A percentile compares a stretch with the other conserved stretches of the same genome.
These are phyloP conservation scores for Centropyge bicolor DNA, from an alignment of 2,797 vertebrate genomes.

Conservation along the genomic window DNA sequence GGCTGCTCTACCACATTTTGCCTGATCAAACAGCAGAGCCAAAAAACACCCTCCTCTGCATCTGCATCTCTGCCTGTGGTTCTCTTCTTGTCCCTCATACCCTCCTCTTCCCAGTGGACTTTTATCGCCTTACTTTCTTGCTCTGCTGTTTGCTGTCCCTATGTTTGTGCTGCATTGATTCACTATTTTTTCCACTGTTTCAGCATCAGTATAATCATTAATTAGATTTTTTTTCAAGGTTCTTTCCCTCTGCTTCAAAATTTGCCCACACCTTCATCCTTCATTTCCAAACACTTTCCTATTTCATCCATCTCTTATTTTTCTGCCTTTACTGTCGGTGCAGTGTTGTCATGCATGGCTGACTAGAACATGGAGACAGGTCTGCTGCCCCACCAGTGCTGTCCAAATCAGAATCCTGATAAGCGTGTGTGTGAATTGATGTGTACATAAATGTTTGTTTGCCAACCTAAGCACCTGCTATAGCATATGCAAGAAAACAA, in stretches of 20 bases:
- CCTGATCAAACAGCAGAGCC: slow-evolving; percentile 62
- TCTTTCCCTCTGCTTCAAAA: not conserved
- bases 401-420: slow-evolving; percentile 52
- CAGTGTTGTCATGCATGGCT: slow-evolving; percentile 48
- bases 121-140: slow-evolving; percentile 22
- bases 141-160: not conserved
- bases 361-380: slow-evolving; percentile 47
- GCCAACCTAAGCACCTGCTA: slow-evolving; percentile 24
- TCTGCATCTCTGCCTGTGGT: slow-evolving; percentile 49
- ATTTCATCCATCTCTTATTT: slow-evolving; percentile 25
- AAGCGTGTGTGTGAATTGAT: slow-evolving; percentile 32
- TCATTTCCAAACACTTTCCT: slow-evolving; percentile 28
- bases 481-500: slow-evolving; percentile 28
- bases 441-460: slow-evolving; percentile 36
- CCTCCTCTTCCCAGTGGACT: slow-evolving; percentile 31
- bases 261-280: slow-evolving; percentile 1
- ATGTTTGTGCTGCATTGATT: slow-evolving; percentile 27
- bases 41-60: slow-evolving; percentile 60
- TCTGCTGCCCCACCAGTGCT: slow-evolving; percentile 23
- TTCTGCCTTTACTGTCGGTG: slow-evolving; percentile 15
- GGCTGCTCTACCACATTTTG: slow-evolving; percentile 61
- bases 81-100: slow-evolving; percentile 47
- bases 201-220: slow-evolving; percentile 10
- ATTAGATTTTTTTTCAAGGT: slow-evolving; percentile 1
- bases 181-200: slow-evolving; percentile 5